A percentile compares a stretch with the other conserved stretches of the same genome.
phyloP scores from a whole-genome alignment of 1,140 invertebrate genomes.

The Patella vulgata region DNA sequence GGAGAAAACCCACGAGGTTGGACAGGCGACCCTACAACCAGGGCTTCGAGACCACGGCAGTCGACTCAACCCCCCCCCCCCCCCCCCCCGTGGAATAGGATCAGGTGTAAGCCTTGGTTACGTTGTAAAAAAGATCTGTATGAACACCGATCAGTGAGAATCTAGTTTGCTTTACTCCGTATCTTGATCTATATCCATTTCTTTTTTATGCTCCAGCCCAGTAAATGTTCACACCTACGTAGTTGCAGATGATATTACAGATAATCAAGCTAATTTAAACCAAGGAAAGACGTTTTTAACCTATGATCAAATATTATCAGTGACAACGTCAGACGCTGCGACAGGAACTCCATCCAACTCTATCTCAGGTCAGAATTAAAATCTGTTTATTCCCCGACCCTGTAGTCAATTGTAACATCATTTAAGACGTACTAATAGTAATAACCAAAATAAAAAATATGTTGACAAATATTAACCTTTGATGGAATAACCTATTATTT shows the following conservation, averaged over 20 bases:
- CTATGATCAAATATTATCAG: slow-evolving; percentile 13
- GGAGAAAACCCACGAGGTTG: no score
- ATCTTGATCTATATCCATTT: no score
- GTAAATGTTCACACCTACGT: slow-evolving; percentile 33
- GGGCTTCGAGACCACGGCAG: no score
- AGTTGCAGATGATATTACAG: slow-evolving; percentile 26
- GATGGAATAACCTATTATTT: not conserved
- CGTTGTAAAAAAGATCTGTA: no score
- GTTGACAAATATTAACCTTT: not conserved
- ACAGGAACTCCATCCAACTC: slow-evolving; percentile 23
- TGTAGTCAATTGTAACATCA: not conserved
- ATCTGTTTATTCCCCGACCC: not conserved
- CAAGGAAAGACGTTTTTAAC: slow-evolving; percentile 24
- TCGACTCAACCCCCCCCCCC: no score
- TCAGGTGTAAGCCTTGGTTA: no score
- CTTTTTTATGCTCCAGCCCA: no score
- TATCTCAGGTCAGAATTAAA: slow-evolving; percentile 16
- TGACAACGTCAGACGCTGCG: slow-evolving; percentile 21
- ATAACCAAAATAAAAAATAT: not conserved
- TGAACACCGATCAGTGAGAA: no score
- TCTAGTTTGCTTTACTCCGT: no score
- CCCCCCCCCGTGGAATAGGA: no score
- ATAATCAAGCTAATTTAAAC: slow-evolving; percentile 17
- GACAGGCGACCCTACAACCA: no score
- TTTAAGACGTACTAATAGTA: no score